These are phyloP conservation scores for Bradysia coprophila DNA, from an alignment of 1,140 invertebrate species.

Conservation along the genomic window DNA sequence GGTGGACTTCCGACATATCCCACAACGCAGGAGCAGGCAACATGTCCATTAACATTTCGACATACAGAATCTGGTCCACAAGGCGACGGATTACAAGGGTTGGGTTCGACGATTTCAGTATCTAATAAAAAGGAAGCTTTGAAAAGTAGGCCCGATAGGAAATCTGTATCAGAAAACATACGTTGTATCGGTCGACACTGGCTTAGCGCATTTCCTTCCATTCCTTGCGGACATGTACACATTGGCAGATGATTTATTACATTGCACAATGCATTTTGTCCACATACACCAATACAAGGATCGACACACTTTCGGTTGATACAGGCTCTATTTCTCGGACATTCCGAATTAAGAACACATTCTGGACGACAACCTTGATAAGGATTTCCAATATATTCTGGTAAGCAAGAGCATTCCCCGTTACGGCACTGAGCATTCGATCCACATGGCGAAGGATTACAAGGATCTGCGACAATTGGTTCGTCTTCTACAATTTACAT, in stretches of 20 bases:
- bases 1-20: constrained; percentile 60
- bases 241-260: constrained; percentile 49
- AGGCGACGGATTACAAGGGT: constrained; percentile 44
- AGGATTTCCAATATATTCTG: constrained; percentile 49
- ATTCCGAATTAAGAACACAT: constrained; percentile 48
- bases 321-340: constrained; percentile 44
- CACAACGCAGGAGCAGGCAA: constrained; percentile 62
- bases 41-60: constrained; percentile 43
- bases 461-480: constrained; percentile 29
- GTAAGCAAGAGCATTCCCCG: constrained; percentile 38
- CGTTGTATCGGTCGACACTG: constrained; percentile 34
- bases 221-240: constrained; percentile 44
- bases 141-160: neutral
- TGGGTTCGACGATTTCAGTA: constrained; percentile 11
- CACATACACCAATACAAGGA: constrained; percentile 48
- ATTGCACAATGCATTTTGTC: constrained; percentile 40
- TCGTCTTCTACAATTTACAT: constrained; percentile 17
- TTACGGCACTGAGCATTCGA: constrained; percentile 34
- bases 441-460: constrained; percentile 63
- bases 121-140: neutral
- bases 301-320: constrained; percentile 46
- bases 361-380: constrained; percentile 45
- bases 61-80: constrained; percentile 68
- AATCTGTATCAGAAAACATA: constrained; percentile 37
- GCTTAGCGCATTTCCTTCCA: constrained; percentile 41